A percentile compares a stretch with the other conserved stretches of the same genome.
Evolutionary conservation across 1,140 invertebrate species (phyloP).

Genomic region (Paralvinella palmiformis): DNA sequence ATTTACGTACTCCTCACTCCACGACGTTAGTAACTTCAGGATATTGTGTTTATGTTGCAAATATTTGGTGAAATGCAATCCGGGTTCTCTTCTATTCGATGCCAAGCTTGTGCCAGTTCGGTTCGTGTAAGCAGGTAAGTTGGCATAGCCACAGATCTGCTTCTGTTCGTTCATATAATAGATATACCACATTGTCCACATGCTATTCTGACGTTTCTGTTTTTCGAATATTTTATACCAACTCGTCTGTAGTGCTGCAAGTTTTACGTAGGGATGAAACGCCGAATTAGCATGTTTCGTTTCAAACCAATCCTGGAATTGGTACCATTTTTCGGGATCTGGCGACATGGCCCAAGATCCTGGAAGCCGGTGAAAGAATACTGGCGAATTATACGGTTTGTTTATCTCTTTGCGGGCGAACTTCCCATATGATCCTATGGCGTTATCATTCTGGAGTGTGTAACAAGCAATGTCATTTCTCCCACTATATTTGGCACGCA

Average conservation of each 20-base stretch:
- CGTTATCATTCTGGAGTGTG: too few species aligned
- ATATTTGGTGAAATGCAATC: slow-evolving; percentile 9
- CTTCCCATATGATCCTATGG: too few species aligned
- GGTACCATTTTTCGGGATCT: background rate
- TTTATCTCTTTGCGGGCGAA: too few species aligned
- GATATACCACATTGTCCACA: slow-evolving; percentile 15
- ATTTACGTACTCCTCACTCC: too few species aligned
- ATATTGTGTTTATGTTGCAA: too few species aligned
- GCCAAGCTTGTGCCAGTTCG: background rate
- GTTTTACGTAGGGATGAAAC: background rate
- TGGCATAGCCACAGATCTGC: background rate
- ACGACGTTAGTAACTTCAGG: too few species aligned
- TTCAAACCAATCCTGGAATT: slow-evolving; percentile 10
- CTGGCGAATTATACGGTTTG: background rate
- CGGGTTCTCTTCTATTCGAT: slow-evolving; percentile 2
- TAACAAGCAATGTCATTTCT: too few species aligned
- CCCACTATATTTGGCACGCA: too few species aligned
- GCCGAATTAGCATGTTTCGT: background rate
- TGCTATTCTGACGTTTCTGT: background rate
- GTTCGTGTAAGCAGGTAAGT: background rate
- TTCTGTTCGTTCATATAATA: background rate
- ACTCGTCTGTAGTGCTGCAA: background rate
- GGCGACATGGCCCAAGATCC: slow-evolving; percentile 7
- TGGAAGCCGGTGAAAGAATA: background rate
- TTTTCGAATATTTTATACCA: slow-evolving; percentile 11